phyloP scores from a whole-genome alignment of 2,113 vertebrate species.

The Lontra canadensis region DNA sequence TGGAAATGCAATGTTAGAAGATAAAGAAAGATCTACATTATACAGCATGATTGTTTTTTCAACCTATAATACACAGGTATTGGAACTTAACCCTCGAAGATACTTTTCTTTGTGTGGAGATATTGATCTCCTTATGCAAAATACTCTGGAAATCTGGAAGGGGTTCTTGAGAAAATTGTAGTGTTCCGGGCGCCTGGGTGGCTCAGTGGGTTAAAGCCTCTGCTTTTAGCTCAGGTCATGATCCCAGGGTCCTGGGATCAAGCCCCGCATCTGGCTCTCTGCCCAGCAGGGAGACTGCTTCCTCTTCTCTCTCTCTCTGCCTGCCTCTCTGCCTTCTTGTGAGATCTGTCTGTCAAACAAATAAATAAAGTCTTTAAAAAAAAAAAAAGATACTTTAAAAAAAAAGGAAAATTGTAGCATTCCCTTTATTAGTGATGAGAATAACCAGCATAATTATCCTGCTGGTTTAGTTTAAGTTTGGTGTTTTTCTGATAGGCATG shows the following conservation, averaged over 20 bases:
- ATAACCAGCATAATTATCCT: neutral
- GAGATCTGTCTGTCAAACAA: no score
- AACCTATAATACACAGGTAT: neutral
- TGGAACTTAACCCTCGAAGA: neutral
- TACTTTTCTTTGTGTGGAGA: neutral
- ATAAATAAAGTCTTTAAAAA: no score
- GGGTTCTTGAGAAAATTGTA: neutral
- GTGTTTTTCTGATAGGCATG: neutral
- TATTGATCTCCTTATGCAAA: neutral
- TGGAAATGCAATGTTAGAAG: neutral
- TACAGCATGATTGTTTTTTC: neutral
- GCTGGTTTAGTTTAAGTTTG: neutral
- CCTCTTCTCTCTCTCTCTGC: no score
- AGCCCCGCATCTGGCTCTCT: no score
- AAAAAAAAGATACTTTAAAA: no score
- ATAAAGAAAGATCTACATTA: neutral
- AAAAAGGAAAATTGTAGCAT: neutral
- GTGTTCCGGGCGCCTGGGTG: neutral
- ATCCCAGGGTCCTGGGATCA: no score
- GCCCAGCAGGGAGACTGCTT: no score
- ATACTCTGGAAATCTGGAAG: neutral
- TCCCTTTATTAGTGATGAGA: neutral
- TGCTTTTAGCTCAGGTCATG: no score
- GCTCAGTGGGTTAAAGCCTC: no score
- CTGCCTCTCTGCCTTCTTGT: no score